Conservation (phyloP, 2,888 invertebrate species). For the Campoplex nolae region DNA sequence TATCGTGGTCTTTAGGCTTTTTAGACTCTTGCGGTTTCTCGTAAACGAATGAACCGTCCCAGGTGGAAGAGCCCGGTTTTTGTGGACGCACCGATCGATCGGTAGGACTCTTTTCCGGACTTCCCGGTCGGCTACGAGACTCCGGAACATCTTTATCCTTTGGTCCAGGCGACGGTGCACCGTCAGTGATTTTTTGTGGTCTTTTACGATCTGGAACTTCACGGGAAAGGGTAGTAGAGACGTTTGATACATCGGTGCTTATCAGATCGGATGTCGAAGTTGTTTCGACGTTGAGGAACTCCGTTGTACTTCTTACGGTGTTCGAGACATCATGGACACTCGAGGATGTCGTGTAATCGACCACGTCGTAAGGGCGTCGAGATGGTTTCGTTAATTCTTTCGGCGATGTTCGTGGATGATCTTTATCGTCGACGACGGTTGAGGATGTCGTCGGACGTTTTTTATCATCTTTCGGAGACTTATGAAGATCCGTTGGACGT, state of each 20-base stretch:
- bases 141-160: slow-evolving; percentile 32
- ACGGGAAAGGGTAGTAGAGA: slow-evolving; percentile 58
- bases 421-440: slow-evolving; percentile 62
- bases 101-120: slow-evolving; percentile 69
- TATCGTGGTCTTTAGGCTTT: slow-evolving; percentile 61
- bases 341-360: slow-evolving; percentile 55
- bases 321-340: slow-evolving; percentile 56
- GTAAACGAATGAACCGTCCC: slow-evolving; percentile 76
- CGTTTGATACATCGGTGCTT: slow-evolving; percentile 64
- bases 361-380: slow-evolving; percentile 47
- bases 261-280: slow-evolving; percentile 66
- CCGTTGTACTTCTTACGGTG: slow-evolving; percentile 60
- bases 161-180: slow-evolving; percentile 37
- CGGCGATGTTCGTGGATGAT: slow-evolving; percentile 58
- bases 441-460: slow-evolving; percentile 54
- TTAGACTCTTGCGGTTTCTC: slow-evolving; percentile 71
- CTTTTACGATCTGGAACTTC: slow-evolving; percentile 48
- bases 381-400: slow-evolving; percentile 37
- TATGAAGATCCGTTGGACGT: slow-evolving; percentile 43
- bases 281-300: slow-evolving; percentile 67
- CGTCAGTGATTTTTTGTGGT: slow-evolving; percentile 46
- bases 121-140: slow-evolving; percentile 49
- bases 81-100: slow-evolving; percentile 67
- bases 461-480: slow-evolving; percentile 46
- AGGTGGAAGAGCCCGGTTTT: slow-evolving; percentile 73